These are phyloP conservation scores for Hafferia zeledoni DNA, from an alignment of 2,797 vertebrate species.

Conservation along the genomic window DNA sequence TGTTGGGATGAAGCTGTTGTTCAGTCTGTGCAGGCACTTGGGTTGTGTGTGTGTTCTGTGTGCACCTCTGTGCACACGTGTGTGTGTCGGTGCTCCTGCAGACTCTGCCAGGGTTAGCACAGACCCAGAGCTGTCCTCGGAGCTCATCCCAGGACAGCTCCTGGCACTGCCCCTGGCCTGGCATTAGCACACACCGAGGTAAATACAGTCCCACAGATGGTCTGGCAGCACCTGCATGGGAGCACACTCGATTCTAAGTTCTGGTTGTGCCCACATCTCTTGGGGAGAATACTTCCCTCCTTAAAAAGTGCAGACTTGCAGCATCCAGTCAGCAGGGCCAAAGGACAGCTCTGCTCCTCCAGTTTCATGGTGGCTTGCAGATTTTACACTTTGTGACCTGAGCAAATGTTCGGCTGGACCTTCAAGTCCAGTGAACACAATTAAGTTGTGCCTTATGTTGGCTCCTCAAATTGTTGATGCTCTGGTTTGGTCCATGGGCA, in stretches of 20 bases:
- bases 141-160: not conserved
- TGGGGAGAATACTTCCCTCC: not conserved
- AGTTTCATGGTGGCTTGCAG: not conserved
- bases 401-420: not conserved
- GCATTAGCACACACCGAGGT: rapidly evolving
- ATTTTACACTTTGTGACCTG: not conserved
- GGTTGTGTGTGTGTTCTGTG: not conserved
- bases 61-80: rapidly evolving
- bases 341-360: not conserved
- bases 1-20: not conserved
- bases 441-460: not conserved
- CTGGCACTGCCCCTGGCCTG: not conserved
- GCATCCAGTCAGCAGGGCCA: not conserved
- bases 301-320: not conserved
- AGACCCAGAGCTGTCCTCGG: not conserved
- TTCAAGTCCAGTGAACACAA: not conserved
- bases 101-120: not conserved
- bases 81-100: not conserved
- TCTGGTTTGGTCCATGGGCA: not conserved
- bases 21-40: rapidly evolving
- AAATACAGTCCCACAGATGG: not conserved
- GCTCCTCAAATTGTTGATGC: not conserved
- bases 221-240: not conserved
- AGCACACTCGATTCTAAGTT: not conserved
- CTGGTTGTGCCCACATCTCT: rapidly evolving